Evolutionary conservation across 2,888 invertebrate genomes (phyloP), one percentile per base, ranked within the genome.

Genomic region (Diachrysia chrysitis): DNA sequence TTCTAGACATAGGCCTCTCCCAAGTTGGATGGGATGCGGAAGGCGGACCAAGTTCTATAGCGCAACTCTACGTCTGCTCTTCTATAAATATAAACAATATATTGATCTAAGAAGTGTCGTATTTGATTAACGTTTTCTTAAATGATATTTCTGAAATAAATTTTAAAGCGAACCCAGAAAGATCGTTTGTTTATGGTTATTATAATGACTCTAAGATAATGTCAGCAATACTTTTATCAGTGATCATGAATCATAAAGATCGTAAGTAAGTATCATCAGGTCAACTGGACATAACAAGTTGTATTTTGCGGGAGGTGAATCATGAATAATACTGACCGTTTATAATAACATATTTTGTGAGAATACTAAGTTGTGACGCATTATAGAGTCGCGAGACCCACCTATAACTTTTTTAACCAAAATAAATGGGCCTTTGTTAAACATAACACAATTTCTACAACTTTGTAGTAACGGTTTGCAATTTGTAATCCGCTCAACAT

Each of bases 251-350:
- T 62, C 58, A 58, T 51, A 57, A 62, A 54, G 54, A 29, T 25
- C 16, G 2, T 63, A 16, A 21, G 62, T 56, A 32, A 61, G 53
- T 59, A 64, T 54, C 55, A 60, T 29, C 17, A 29, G 68, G 71
- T 76, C 68, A 76, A 79, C 37, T 73, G 60, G 55, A 67, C 58
- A 66, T 63, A 53, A 56, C 61, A 66, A 63, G 55, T 32, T 58
- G 46, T n/a, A n/a, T n/a, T 48, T 64, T 29, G 25, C 23, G 53
- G 55, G 69, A 55, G 57, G 71, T 81, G 78, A 79, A 58, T 81
- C 79, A 79, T 72, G 25, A 63, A 58, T 64, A 66, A 76, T 70
- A 48, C 59, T 70, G 57, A 56, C 68, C 14, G n/a, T 65, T 56
- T 62, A 3, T 21, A 10, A 51, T 51, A 12, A 21, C 19, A 12